phyloP scores from a whole-genome alignment of 2,888 invertebrate genomes.

The Caenorhabditis angaria region DNA sequence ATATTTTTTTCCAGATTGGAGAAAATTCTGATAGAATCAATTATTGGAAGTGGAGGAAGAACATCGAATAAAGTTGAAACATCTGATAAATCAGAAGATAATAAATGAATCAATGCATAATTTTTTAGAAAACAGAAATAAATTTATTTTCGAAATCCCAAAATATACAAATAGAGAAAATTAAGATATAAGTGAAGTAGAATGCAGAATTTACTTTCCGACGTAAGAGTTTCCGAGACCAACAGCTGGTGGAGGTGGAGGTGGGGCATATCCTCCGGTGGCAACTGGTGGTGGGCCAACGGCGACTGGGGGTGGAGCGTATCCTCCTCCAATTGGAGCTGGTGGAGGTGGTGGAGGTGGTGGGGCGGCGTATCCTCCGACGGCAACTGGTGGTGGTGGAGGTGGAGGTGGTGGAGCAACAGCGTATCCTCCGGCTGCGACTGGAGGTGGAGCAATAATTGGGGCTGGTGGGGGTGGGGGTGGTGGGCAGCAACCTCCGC shows the following conservation, averaged over 20 bases:
- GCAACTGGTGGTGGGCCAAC: conserved; percentile 11
- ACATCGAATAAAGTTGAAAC: background rate
- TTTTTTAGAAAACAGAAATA: too few species aligned
- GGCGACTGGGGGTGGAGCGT: conserved; percentile 25
- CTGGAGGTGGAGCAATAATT: conserved; percentile 36
- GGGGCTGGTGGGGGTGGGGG: conserved; percentile 41
- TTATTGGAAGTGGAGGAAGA: too few species aligned
- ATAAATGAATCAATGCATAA: too few species aligned
- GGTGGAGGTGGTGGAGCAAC: conserved; percentile 36
- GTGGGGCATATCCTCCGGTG: conserved; percentile 28
- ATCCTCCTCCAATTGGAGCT: conserved; percentile 23
- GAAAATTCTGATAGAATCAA: conserved; percentile 32
- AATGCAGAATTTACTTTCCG: conserved; percentile 7
- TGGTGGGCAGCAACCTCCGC: conserved; percentile 44
- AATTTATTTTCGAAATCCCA: background rate
- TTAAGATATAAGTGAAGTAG: background rate
- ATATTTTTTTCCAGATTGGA: conserved; percentile 30
- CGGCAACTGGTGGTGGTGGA: conserved; percentile 16
- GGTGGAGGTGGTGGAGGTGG: conserved; percentile 12
- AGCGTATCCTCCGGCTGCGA: conserved; percentile 32
- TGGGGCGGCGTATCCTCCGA: conserved; percentile 22
- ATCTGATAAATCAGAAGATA: too few species aligned
- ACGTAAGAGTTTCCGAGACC: background rate
- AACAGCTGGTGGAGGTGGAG: conserved; percentile 20
- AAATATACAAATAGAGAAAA: background rate